phyloP scores from a whole-genome alignment of 2,888 invertebrate genomes.

The Melanophora roralis region DNA sequence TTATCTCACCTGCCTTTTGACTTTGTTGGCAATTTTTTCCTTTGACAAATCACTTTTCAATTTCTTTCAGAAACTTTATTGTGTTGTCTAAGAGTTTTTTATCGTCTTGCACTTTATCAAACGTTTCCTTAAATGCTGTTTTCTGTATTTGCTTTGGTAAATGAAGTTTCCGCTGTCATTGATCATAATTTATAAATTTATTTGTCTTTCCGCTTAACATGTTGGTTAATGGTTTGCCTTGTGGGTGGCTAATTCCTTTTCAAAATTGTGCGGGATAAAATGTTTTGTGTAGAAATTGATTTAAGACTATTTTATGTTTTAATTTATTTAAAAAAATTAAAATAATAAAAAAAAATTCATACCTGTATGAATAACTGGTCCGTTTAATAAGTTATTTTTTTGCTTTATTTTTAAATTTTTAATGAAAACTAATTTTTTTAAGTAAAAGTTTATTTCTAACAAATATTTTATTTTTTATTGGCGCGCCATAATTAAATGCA shows the following conservation, averaged over 20 bases:
- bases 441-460: neutral
- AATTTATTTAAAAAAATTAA: too few species aligned
- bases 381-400: too few species aligned
- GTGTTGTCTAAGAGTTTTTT: neutral
- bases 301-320: too few species aligned
- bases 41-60: constrained; percentile 54
- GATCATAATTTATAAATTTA: constrained; percentile 37
- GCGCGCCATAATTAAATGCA: constrained; percentile 22
- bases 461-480: constrained; percentile 28
- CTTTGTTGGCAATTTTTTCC: neutral
- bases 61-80: constrained; percentile 21
- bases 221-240: constrained; percentile 29
- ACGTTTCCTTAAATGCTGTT: neutral
- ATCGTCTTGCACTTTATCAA: constrained; percentile 7
- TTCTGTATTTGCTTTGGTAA: neutral
- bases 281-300: neutral
- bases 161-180: constrained; percentile 29
- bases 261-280: neutral
- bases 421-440: too few species aligned
- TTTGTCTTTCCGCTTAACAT: constrained; percentile 18
- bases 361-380: too few species aligned
- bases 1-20: constrained; percentile 45
- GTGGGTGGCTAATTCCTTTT: constrained; percentile 39
- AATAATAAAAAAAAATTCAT: too few species aligned
- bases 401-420: too few species aligned